Conservation (phyloP, 2,888 invertebrate genomes). For the Cryptocheilus praepositus region DNA sequence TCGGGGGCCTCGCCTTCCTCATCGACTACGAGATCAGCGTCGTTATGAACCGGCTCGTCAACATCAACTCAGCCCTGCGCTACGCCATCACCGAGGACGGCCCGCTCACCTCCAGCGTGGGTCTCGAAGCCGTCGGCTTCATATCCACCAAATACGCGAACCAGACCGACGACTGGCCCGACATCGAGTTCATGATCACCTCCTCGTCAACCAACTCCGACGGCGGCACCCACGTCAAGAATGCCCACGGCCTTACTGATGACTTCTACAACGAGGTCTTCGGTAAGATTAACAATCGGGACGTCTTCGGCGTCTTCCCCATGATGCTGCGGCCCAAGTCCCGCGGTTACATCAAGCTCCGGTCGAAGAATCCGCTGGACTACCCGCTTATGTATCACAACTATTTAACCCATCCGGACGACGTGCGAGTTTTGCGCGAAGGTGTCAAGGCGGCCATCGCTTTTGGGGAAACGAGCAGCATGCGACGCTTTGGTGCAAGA, state of each 20-base stretch:
- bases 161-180: slow-evolving; percentile 91
- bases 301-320: slow-evolving; percentile 89
- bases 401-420: slow-evolving; percentile 91
- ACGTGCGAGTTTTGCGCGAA: slow-evolving; percentile 88
- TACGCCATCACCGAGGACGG: slow-evolving; percentile 92
- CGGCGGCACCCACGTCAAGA: slow-evolving; percentile 87
- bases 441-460: slow-evolving; percentile 91
- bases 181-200: slow-evolving; percentile 93
- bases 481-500: slow-evolving; percentile 87
- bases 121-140: slow-evolving; percentile 91
- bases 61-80: slow-evolving; percentile 87
- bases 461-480: slow-evolving; percentile 85
- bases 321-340: slow-evolving; percentile 94
- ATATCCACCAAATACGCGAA: slow-evolving; percentile 93
- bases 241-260: slow-evolving; percentile 87
- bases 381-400: slow-evolving; percentile 94
- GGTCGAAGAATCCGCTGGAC: slow-evolving; percentile 80
- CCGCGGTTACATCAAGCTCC: slow-evolving; percentile 86
- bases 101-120: slow-evolving; percentile 90
- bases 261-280: slow-evolving; percentile 88
- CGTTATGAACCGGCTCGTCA: slow-evolving; percentile 88
- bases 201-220: slow-evolving; percentile 89
- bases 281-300: slow-evolving; percentile 82
- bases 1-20: slow-evolving; percentile 88
- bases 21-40: slow-evolving; percentile 88